Conservation (phyloP, 2,797 vertebrate species). For the Champsocephalus gunnari region DNA sequence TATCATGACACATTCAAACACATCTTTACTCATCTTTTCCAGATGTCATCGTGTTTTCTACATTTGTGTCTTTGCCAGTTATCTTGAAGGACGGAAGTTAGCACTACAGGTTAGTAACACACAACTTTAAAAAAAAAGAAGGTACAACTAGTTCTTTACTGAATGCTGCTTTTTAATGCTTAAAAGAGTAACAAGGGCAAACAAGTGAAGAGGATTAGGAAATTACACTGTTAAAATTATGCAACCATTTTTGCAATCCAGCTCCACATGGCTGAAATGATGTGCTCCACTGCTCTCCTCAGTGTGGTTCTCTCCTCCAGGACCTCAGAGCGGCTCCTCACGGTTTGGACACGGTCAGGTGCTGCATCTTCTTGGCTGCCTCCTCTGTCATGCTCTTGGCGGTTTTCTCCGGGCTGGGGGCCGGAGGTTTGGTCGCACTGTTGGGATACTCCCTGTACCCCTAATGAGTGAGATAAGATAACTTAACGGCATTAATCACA, state of each 20-base stretch:
- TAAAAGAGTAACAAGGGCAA: slow-evolving; percentile 58
- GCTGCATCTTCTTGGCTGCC: slow-evolving; percentile 77
- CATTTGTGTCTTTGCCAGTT: slow-evolving; percentile 15
- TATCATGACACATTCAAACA: slow-evolving; percentile 35
- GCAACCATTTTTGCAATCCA: slow-evolving; percentile 36
- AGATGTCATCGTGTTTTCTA: slow-evolving; percentile 7
- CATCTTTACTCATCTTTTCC: neutral
- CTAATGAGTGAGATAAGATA: neutral
- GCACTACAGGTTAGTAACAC: slow-evolving; percentile 48
- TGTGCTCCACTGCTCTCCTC: slow-evolving; percentile 37
- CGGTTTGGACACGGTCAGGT: slow-evolving; percentile 80
- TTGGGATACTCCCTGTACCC: slow-evolving; percentile 89
- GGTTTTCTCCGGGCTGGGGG: slow-evolving; percentile 82
- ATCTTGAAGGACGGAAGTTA: slow-evolving; percentile 37
- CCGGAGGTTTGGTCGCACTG: slow-evolving; percentile 84
- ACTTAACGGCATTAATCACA: no score
- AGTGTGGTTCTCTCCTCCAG: slow-evolving; percentile 24
- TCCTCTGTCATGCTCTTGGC: slow-evolving; percentile 81
- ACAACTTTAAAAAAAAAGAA: slow-evolving; percentile 41
- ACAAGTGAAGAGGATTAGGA: slow-evolving; percentile 40
- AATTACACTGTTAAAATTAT: slow-evolving; percentile 48
- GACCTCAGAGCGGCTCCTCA: slow-evolving; percentile 62
- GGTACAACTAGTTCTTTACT: slow-evolving; percentile 34
- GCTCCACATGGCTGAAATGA: slow-evolving; percentile 40
- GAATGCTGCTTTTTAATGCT: slow-evolving; percentile 47